Percentiles rank a stretch among this genome's conserved stretches.
Evolutionary conservation across 2,113 vertebrate genomes (phyloP).

Genomic region (Calyptommatus sinebrachiatus): DNA sequence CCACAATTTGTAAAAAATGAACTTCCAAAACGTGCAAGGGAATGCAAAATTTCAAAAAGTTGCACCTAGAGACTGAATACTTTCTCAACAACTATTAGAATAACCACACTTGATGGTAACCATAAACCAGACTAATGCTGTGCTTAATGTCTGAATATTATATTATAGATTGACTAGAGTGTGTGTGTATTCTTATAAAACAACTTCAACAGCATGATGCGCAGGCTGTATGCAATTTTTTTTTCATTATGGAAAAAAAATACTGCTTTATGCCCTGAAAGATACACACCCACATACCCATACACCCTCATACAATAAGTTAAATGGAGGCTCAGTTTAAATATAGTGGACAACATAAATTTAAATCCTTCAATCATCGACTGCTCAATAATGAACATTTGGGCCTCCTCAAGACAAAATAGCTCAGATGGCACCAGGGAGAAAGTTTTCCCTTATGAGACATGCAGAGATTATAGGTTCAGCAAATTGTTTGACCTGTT

Average conservation of each 20-base stretch:
- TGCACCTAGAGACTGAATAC: not conserved
- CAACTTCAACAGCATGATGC: not conserved
- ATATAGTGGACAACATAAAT: not conserved
- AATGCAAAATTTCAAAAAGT: not conserved
- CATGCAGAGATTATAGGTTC: slow-evolving; percentile 31
- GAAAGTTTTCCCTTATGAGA: slow-evolving; percentile 3
- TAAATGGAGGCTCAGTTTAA: not conserved
- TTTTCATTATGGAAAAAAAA: not conserved
- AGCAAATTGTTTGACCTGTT: not conserved
- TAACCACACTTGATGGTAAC: not conserved
- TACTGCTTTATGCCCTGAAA: not conserved
- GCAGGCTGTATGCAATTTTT: not conserved
- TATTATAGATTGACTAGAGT: not conserved
- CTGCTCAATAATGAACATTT: not conserved
- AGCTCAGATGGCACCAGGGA: not conserved
- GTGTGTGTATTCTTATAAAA: not conserved
- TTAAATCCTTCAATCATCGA: not conserved
- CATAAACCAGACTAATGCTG: not conserved
- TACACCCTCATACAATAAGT: not conserved
- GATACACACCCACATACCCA: not conserved
- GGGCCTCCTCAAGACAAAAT: not conserved
- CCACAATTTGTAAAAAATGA: no score
- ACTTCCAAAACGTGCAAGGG: no score
- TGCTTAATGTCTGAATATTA: no score
- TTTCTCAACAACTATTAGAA: not conserved